Evolutionary conservation across 2,888 invertebrate genomes (phyloP), one percentile per base, ranked within the genome.

Genomic region (Crossocerus cetratus): DNA sequence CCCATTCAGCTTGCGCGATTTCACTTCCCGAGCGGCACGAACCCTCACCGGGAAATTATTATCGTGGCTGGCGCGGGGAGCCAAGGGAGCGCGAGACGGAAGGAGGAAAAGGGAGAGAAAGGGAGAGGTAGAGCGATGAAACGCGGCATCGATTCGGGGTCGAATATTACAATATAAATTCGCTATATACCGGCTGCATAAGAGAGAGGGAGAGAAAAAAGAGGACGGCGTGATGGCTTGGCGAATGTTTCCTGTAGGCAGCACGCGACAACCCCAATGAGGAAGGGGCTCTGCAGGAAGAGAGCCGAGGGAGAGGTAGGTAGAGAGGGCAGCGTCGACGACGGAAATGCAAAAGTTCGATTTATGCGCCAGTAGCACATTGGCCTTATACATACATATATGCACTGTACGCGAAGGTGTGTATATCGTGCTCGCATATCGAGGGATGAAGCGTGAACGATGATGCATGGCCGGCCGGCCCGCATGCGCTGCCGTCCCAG

Each of bases 331-430:
- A 64, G 67, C 74, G 84, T 84, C 86, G 80, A 83, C 82, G 82
- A 82, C 86, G 86, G 86, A 88, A 88, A 88, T 88, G 87, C 85
- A 87, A 87, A 87, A 88, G 86, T 88, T 88, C 87, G 87, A 88
- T 88, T 88, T 88, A 88, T 87, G 86, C 84, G 80, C 78, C 73
- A 64, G 32, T 32, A 32, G 77, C 81, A 83, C 84, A 84, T 80
- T 80, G 84, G 56, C 56, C 60, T 53, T 32, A 20, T 59, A 11
- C 44, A 69, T 21, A 18, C 21, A 42, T 49, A 49, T 42, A 58
- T 42, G 55, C 32, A 14, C 45, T 23, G 23, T 32, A 43, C 2
- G 42, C 8, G 18, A 45, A 54, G 53, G 42, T 49, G 49, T 57
- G 55, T 42, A 70, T 70, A 67, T 66, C 70, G 56, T 65, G 71